Base-by-base conservation (phyloP, 1,140 invertebrate species). In the Zaprionus camerounensis region DNA sequence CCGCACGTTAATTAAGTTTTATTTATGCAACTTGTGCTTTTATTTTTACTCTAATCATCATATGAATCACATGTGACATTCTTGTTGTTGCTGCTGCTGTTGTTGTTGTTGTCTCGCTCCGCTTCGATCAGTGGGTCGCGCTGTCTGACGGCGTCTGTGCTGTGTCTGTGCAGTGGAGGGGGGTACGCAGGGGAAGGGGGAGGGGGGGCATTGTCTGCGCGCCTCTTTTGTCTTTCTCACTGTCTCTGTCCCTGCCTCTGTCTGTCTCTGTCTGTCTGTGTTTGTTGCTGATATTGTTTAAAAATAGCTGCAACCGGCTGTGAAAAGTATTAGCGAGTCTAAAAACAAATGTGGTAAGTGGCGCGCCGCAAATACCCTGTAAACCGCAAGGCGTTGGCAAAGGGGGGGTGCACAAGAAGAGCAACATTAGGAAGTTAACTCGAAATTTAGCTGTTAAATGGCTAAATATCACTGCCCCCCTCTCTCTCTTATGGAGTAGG, bases 1-100 rank as follows among this genome's bases (percentile, higher is more conserved):
- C 74, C 81, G 78, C 85, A 84, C 81, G 84, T 88, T 88, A 87
- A 87, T 87, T 87, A 88, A 87, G 82, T 87, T 87, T 46, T 84
- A 88, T 87, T 88, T 87, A 87, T 87, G 80, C 83, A 80, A 71
- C 77, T 87, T 80, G 65, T 70, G 59, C 51, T 74, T 83, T 83
- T 77, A 75, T 87, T 71, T 85, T 80, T 86, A 85, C 77, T 83
- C 83, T 87, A 87, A 87, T 88, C 64, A 87, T 84, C 64, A 87
- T 73, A 87, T 88, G 84, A 87, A 79, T 87, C 84, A 87, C 84
- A 88, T 84, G 84, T 81, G 84, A 83, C 84, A 88, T 81, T 87
- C 80, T 80, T 74, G 73, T 79, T 81, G 76, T 71, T 69, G 76
- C 76, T 17, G 61, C 65, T 51, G 44, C 51, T 17, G 53, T 70